Base-by-base conservation (phyloP, 1,140 invertebrate genomes). In the Yoshiicerus persimilis region DNA sequence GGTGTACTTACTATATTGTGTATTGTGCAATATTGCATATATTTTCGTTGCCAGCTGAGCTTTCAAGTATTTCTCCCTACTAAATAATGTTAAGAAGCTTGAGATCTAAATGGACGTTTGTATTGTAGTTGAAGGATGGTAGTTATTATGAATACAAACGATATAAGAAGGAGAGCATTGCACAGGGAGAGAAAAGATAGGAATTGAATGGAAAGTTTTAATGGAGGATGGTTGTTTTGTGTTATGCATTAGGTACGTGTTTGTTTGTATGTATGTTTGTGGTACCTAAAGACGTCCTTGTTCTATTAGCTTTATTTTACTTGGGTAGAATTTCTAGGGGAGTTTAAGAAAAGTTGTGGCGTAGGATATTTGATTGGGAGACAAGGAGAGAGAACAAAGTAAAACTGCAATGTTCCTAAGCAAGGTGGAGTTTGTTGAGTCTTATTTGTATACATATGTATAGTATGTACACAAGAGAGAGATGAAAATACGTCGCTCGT, bases 361-460 rank as follows among this genome's bases (percentile, higher is more conserved):
- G 34, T 80, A 80, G 75, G 75, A 80, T 34, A 80, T 80, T 80
- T 80, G 75, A 80, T 80, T 80, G 75, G 75, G 75, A 80, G 75
- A 80, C 75, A 80, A 56, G 47, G 2, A 56, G 47, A 56, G 2
- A 80, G 27, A 80, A 80, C 75, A 80, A 80, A 80, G 75, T 32
- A 56, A 56, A 56, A 56, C 16, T 56, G n/a, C 16, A 56, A n/a
- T 56, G n/a, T n/a, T n/a, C 34, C 36, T 80, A n/a, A 80, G 75
- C 75, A 80, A 80, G 75, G 75, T 80, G 75, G 75, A 80, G 75
- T 80, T 80, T 70, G 66, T 25, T 70, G 9, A 41, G 9, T 41
- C 39, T 1, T 9, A 16, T 56, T 56, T 56, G 47, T 56, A 56
- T 56, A 56, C 47, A 56, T 56, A 56, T 56, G 47, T 56, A 56